Evolutionary conservation across 2,797 vertebrate species (phyloP).

Genomic region (Silurus lanzhouensis): DNA sequence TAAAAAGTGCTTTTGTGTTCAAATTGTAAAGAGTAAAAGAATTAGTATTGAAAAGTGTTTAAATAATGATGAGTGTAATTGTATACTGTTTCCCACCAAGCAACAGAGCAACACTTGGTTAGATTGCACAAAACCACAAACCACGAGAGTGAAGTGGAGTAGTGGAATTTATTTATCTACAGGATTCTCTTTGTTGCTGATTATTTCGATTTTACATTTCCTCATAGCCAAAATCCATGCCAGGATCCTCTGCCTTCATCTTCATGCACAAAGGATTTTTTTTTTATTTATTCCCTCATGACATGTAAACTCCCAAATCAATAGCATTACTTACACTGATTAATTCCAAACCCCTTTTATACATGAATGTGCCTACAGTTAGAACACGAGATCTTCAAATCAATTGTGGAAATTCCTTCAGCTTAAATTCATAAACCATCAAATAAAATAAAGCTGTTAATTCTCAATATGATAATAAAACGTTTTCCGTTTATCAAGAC

Average conservation of each 20-base stretch:
- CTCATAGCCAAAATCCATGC: neutral
- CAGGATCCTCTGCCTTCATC: neutral
- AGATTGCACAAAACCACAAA: neutral
- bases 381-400: neutral
- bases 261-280: neutral
- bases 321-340: neutral
- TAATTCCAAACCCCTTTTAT: neutral
- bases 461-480: neutral
- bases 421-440: neutral
- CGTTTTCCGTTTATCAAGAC: neutral
- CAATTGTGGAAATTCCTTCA: neutral
- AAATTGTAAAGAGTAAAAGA: neutral
- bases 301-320: neutral
- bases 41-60: neutral
- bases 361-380: neutral
- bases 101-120: neutral
- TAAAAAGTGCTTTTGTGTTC: neutral
- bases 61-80: neutral
- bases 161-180: neutral
- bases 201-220: neutral
- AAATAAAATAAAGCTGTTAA: neutral
- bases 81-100: neutral
- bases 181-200: neutral
- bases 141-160: neutral
- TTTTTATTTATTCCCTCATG: neutral